Conservation (phyloP, 2,888 invertebrate species). For the Melieria crassipennis region DNA sequence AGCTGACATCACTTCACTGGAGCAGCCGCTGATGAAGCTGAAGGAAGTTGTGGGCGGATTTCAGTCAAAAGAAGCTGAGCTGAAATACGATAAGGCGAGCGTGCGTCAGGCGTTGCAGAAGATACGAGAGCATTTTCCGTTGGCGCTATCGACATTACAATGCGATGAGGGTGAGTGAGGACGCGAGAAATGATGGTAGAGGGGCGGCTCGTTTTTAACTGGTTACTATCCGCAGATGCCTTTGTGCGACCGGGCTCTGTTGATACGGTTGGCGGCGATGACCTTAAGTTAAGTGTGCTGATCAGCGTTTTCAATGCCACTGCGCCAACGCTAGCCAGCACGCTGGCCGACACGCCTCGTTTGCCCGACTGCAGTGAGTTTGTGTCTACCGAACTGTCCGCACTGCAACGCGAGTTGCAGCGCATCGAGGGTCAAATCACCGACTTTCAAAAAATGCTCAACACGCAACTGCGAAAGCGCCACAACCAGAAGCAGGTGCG, state of each 20-base stretch:
- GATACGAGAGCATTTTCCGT: slow-evolving; percentile 42
- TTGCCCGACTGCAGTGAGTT: slow-evolving; percentile 51
- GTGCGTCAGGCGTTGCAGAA: slow-evolving; percentile 48
- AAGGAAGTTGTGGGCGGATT: slow-evolving; percentile 56
- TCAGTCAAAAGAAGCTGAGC: slow-evolving; percentile 49
- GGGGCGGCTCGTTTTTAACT: no score
- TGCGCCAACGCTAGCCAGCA: slow-evolving; percentile 51
- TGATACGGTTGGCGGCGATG: slow-evolving; percentile 26
- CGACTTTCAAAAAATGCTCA: slow-evolving; percentile 49
- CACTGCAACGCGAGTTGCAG: slow-evolving; percentile 49
- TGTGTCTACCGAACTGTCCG: slow-evolving; percentile 49
- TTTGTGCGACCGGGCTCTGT: slow-evolving; percentile 19
- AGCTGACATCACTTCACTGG: slow-evolving; percentile 41
- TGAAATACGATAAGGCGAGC: slow-evolving; percentile 52
- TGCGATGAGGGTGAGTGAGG: slow-evolving; percentile 34
- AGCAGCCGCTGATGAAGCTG: slow-evolving; percentile 45
- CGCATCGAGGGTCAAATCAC: slow-evolving; percentile 53
- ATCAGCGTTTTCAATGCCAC: slow-evolving; percentile 52
- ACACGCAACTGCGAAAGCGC: slow-evolving; percentile 41
- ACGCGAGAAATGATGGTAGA: neutral
- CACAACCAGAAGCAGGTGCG: slow-evolving; percentile 5
- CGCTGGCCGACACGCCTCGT: slow-evolving; percentile 50
- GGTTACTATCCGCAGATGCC: slow-evolving; percentile 30
- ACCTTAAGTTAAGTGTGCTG: slow-evolving; percentile 47
- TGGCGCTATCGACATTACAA: slow-evolving; percentile 8